These are phyloP conservation scores for Drosophila simulans DNA, from an alignment of 1,140 invertebrate species.

Conservation along the genomic window DNA sequence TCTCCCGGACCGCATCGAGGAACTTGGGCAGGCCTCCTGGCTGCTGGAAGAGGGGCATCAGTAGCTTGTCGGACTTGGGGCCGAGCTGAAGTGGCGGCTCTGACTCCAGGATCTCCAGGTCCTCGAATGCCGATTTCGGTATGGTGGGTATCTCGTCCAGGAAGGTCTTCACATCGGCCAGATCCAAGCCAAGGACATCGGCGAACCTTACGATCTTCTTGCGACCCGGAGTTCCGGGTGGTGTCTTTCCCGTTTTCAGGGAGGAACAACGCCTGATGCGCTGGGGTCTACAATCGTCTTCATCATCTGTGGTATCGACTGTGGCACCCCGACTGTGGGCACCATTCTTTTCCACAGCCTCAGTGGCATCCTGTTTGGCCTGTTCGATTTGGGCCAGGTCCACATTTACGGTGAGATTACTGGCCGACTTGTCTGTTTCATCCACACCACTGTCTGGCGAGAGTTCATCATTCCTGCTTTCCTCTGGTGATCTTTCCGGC, in stretches of 20 bases:
- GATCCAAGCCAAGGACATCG: constrained; percentile 95
- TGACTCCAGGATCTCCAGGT: constrained; percentile 86
- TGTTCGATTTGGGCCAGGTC: constrained; percentile 51
- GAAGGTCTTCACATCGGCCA: constrained; percentile 95
- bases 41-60: constrained; percentile 93
- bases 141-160: constrained; percentile 95
- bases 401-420: constrained; percentile 44
- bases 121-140: constrained; percentile 93
- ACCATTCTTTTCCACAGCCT: constrained; percentile 18
- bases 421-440: constrained; percentile 35
- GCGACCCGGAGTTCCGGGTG: constrained; percentile 93
- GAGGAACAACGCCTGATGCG: constrained; percentile 92
- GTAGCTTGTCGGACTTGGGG: constrained; percentile 85
- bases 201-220: constrained; percentile 98
- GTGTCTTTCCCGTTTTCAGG: constrained; percentile 95
- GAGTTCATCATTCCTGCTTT: background rate
- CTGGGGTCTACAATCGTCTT: constrained; percentile 86
- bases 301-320: constrained; percentile 77
- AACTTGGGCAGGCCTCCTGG: constrained; percentile 91
- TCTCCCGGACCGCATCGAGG: constrained; percentile 89
- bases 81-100: constrained; percentile 85
- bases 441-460: constrained; percentile 38
- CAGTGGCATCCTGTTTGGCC: constrained; percentile 45
- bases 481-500: constrained; percentile 1
- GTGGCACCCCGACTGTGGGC: constrained; percentile 3